Base-by-base conservation (phyloP, 92 coral and sea anemone genomes). In the Parazoanthus swiftii region DNA sequence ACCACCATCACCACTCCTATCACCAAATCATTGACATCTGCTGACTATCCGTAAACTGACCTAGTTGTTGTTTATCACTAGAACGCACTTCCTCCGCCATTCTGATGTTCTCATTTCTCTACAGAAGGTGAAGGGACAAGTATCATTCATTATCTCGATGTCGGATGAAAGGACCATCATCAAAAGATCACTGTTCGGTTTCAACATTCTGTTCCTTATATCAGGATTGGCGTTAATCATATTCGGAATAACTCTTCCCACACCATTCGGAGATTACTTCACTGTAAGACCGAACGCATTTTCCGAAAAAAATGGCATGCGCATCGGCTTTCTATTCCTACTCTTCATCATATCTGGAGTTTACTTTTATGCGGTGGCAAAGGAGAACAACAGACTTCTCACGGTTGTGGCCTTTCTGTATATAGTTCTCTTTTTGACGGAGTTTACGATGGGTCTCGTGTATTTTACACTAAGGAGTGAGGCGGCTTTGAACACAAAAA, bases 211-310 rank as follows among this genome's bases (percentile, higher is more conserved):
- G 72, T 96, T 92, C 70, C 51, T 96, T 59, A 76, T 95, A 74
- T 72, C 95, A 29, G 99, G 98, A 6, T 88, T 96, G 75, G 86
- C 94, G 9, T 77, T 96, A 25, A 93, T 96, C 26, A 95, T 95
- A 56, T 96, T 96, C 58, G 96, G 94, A 35, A 74, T 91, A 71
- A 93, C 96, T 1, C 88, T 94, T 8, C 88, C 91, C 25, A 94
- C 99, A n/a, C 99, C 99, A 25, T 92, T 90, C 35, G 99, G 99
- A 6, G 95, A 96, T 80, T 95, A 95, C 85, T 89, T 96, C 26
- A 90, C 98, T 37, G 85, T 96, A 81, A 93, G 93, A 72, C 85
- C 85, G 13, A 86, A 93, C 56, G 98, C 94, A 48, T 95, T 95
- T 83, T 85, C 91, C 63, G 85, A 90, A 29, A 92, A 88, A 77